Evolutionary conservation across 2,113 vertebrate species (phyloP).

Genomic region (Zosterops pallidus): DNA sequence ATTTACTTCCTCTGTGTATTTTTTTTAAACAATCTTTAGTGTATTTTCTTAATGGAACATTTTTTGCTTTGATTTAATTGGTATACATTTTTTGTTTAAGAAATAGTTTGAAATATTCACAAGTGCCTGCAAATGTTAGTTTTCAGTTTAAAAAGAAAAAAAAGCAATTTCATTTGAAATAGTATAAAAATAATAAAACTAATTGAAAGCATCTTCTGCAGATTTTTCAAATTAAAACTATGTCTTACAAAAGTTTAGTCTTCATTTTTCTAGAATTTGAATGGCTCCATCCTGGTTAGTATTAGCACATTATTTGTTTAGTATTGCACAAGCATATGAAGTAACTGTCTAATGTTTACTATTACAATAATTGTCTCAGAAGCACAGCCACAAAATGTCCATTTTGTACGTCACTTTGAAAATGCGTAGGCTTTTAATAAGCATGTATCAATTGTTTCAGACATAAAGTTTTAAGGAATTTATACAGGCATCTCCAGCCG

Average conservation of each 20-base stretch:
- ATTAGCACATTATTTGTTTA: background rate
- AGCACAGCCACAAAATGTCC: background rate
- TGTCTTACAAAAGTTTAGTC: background rate
- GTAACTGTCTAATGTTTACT: background rate
- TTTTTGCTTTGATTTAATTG: background rate
- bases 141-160: background rate
- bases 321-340: background rate
- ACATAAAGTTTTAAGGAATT: background rate
- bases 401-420: background rate
- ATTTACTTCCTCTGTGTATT: background rate
- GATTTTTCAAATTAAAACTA: constrained; percentile 5
- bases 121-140: background rate
- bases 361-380: background rate
- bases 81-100: background rate
- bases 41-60: background rate
- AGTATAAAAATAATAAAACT: background rate
- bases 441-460: background rate
- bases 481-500: background rate
- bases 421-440: background rate
- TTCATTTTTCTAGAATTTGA: background rate
- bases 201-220: background rate
- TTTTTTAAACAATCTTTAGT: background rate
- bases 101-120: background rate
- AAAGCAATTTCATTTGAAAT: background rate
- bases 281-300: background rate